Conservation (phyloP, 2,888 invertebrate genomes). For the Odontomyia ornata region DNA sequence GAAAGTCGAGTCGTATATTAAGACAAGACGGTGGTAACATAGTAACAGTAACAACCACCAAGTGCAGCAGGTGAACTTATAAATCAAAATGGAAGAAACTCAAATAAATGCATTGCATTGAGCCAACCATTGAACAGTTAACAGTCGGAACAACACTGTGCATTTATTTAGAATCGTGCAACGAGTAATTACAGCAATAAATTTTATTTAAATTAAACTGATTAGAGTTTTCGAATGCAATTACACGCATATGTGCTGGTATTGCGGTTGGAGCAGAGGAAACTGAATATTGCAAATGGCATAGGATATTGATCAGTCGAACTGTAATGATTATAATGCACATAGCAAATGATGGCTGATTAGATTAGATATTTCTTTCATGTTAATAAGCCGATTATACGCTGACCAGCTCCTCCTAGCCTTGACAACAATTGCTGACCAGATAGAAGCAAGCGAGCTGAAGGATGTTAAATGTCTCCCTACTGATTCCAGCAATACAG, state of each 20-base stretch:
- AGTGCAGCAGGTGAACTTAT: conserved; percentile 28
- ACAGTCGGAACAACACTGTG: conserved; percentile 26
- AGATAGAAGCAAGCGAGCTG: no score
- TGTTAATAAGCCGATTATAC: background rate
- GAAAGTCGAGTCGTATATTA: background rate
- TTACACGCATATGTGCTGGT: background rate
- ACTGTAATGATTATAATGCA: background rate
- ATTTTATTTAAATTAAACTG: conserved; percentile 38
- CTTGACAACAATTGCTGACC: no score
- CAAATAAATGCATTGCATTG: background rate
- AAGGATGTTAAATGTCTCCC: no score
- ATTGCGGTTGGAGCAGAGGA: background rate
- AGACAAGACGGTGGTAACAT: background rate
- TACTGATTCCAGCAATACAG: no score
- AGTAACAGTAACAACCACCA: background rate
- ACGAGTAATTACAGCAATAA: conserved; percentile 35
- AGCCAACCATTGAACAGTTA: background rate
- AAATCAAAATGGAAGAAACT: conserved; percentile 36
- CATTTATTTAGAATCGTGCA: conserved; percentile 36
- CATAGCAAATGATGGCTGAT: background rate
- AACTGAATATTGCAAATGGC: conserved; percentile 20
- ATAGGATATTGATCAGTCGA: background rate
- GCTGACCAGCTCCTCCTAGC: background rate
- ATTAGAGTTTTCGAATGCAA: conserved; percentile 19
- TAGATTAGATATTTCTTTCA: background rate